Conservation (phyloP, 2,113 vertebrate species). For the Oncorhynchus tshawytscha region DNA sequence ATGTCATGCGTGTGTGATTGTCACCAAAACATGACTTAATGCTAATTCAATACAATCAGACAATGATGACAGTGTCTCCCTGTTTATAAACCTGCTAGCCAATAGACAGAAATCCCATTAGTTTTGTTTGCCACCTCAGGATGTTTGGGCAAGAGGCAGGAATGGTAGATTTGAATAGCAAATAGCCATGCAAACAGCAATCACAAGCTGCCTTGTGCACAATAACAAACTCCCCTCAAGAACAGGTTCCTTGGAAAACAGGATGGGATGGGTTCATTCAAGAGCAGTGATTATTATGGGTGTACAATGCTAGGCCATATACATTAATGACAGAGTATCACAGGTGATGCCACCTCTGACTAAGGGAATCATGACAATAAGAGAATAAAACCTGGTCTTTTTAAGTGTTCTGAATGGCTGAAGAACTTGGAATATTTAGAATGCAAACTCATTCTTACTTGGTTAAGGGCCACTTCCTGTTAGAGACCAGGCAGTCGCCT, state of each 20-base stretch:
- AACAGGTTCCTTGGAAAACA: background rate
- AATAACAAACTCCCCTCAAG: background rate
- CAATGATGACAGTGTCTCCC: background rate
- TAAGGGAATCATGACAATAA: background rate
- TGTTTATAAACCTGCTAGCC: background rate
- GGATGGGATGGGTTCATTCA: background rate
- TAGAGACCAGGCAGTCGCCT: background rate
- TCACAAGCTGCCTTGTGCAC: constrained; percentile 12
- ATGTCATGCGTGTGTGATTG: too few relatives aligned
- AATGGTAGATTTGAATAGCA: constrained; percentile 32
- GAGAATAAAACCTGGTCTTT: background rate
- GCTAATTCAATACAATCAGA: background rate
- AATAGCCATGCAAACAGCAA: constrained; percentile 40
- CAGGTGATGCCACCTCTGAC: background rate
- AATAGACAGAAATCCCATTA: background rate
- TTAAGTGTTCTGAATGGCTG: background rate
- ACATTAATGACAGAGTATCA: background rate
- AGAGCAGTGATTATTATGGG: background rate
- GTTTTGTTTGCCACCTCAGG: constrained; percentile 30
- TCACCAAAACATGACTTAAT: too few relatives aligned
- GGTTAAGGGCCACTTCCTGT: background rate
- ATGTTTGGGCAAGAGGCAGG: constrained; percentile 22
- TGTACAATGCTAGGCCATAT: background rate
- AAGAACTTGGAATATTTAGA: background rate
- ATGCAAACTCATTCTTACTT: background rate